phyloP scores from a whole-genome alignment of 1,140 invertebrate genomes.

The Atopsyche davidsoni region DNA sequence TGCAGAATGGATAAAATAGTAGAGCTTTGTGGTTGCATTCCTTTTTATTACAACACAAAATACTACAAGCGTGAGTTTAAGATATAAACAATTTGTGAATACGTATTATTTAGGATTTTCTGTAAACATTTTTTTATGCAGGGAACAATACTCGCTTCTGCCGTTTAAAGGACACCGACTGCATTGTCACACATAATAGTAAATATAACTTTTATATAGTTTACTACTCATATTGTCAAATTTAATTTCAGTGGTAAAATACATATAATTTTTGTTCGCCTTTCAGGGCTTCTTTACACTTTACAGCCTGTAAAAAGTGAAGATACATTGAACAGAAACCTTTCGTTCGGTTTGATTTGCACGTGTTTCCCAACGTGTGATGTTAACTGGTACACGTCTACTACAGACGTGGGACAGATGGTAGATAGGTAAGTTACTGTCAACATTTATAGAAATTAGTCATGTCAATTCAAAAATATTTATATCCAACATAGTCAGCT shows the following conservation, averaged over 20 bases:
- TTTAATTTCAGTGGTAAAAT: too few species aligned
- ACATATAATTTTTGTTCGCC: background rate
- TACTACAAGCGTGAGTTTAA: constrained; percentile 22
- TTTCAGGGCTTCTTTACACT: constrained; percentile 18
- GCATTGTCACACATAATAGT: constrained; percentile 14
- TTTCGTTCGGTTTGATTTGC: constrained; percentile 11
- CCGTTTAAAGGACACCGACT: constrained; percentile 5
- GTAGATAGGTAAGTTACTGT: background rate
- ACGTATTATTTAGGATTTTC: too few species aligned
- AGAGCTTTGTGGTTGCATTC: constrained; percentile 21
- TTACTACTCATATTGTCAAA: too few species aligned
- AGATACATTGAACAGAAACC: background rate
- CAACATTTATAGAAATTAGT: too few species aligned
- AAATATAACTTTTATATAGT: too few species aligned
- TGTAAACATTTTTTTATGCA: too few species aligned
- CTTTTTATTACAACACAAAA: constrained; percentile 25
- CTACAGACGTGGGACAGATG: constrained; percentile 14
- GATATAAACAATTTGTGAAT: too few species aligned
- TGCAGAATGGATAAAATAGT: constrained; percentile 24
- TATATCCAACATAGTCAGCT: too few species aligned
- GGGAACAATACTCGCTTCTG: constrained; percentile 13
- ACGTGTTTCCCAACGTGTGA: constrained; percentile 23
- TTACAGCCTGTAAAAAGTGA: constrained; percentile 9
- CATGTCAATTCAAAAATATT: too few species aligned
- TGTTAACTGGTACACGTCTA: constrained; percentile 24